phyloP scores from a whole-genome alignment of 2,797 vertebrate species.

The Limosa lapponica region DNA sequence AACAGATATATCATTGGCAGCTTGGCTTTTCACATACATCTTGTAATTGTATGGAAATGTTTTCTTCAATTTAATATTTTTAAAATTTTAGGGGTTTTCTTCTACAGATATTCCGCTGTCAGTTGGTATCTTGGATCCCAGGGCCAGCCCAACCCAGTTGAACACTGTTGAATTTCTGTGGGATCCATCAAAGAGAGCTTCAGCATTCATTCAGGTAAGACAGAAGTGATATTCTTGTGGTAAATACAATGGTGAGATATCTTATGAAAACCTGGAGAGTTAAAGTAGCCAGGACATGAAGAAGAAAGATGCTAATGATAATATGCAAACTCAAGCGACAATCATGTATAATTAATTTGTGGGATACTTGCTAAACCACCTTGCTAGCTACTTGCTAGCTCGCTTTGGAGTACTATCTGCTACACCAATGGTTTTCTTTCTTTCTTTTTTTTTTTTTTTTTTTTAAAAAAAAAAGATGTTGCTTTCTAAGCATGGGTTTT shows the following conservation, averaged over 20 bases:
- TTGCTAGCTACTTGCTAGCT: neutral
- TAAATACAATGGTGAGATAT: neutral
- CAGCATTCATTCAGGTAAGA: constrained; percentile 93
- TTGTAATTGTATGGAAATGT: constrained; percentile 37
- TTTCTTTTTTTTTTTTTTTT: neutral
- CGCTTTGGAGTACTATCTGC: neutral
- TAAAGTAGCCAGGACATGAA: neutral
- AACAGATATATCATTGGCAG: neutral
- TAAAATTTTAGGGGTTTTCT: constrained; percentile 78
- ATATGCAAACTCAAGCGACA: neutral
- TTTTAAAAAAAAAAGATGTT: neutral
- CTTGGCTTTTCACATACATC: constrained; percentile 38
- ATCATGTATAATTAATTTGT: neutral
- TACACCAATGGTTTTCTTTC: neutral
- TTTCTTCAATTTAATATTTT: constrained; percentile 78
- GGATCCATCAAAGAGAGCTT: constrained; percentile 90
- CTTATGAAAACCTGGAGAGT: neutral
- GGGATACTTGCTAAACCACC: neutral
- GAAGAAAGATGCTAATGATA: neutral
- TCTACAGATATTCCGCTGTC: constrained; percentile 92
- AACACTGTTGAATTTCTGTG: constrained; percentile 95
- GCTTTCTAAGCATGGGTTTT: neutral
- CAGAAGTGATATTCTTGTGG: neutral
- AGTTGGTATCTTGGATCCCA: constrained; percentile 91
- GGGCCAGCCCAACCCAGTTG: constrained; percentile 88